Conservation (phyloP, 2,113 vertebrate genomes). For the Esox niger region DNA sequence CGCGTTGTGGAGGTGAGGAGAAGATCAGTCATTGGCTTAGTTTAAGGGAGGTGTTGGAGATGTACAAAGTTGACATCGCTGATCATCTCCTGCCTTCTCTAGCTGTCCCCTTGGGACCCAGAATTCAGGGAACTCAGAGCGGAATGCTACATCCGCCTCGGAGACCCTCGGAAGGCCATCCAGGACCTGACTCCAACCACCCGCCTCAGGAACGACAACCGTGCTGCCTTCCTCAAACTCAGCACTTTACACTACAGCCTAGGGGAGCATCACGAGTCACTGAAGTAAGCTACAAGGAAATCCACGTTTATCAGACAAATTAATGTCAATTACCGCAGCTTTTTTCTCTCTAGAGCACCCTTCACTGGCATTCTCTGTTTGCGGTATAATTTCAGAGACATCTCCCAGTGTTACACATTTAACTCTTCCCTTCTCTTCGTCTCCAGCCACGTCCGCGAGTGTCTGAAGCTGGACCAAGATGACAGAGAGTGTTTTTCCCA, state of each 20-base stretch:
- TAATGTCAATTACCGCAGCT: conserved; percentile 15
- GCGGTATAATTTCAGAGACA: too few species aligned
- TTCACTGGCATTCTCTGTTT: neutral
- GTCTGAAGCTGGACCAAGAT: conserved; percentile 82
- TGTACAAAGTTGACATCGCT: neutral
- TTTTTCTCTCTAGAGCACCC: neutral
- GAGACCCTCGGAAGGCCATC: conserved; percentile 77
- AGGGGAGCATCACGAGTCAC: conserved; percentile 78
- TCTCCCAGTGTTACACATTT: too few species aligned
- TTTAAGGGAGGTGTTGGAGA: neutral
- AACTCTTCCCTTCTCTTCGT: neutral
- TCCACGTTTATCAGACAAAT: conserved; percentile 2
- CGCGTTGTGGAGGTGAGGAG: conserved; percentile 72
- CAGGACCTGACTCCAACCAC: conserved; percentile 77
- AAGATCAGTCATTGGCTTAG: neutral
- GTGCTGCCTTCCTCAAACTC: conserved; percentile 77
- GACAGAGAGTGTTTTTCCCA: conserved; percentile 80
- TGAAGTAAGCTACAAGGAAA: conserved; percentile 60
- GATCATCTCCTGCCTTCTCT: neutral
- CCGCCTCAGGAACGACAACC: conserved; percentile 78
- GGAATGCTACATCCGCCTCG: conserved; percentile 75
- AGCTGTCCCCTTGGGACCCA: conserved; percentile 81
- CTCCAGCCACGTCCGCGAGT: conserved; percentile 76
- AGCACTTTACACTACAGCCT: conserved; percentile 77
- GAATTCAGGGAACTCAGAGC: conserved; percentile 77